phyloP scores from a whole-genome alignment of 2,113 vertebrate genomes.

The Upupa epops region DNA sequence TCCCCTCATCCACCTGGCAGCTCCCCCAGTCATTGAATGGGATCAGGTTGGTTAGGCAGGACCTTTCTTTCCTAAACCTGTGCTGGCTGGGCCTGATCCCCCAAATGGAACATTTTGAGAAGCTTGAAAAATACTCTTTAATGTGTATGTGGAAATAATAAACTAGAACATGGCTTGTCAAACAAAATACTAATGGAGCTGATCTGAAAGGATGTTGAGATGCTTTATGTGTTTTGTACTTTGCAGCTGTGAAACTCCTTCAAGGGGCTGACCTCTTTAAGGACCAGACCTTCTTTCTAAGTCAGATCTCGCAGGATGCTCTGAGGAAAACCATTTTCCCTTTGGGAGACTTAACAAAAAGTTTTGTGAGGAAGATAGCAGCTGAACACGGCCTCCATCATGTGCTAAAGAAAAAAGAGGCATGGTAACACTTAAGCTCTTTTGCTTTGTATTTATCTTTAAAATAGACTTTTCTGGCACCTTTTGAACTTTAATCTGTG shows the following conservation, averaged over 20 bases:
- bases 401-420: slow-evolving; percentile 94
- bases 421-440: slow-evolving; percentile 69
- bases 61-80: too few species aligned
- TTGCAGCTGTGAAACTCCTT: slow-evolving; percentile 85
- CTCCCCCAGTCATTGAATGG: too few species aligned
- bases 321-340: slow-evolving; percentile 90
- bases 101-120: background rate
- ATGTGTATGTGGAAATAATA: background rate
- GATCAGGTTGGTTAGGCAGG: too few species aligned
- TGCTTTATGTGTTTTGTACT: slow-evolving; percentile 3
- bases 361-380: slow-evolving; percentile 91
- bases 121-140: background rate
- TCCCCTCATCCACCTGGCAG: too few species aligned
- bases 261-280: slow-evolving; percentile 88
- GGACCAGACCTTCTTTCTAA: slow-evolving; percentile 98
- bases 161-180: background rate
- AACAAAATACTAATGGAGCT: background rate
- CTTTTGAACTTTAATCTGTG: background rate
- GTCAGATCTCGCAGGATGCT: slow-evolving; percentile 92
- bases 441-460: slow-evolving; percentile 2
- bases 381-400: slow-evolving; percentile 88
- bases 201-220: background rate
- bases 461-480: background rate
- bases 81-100: too few species aligned
- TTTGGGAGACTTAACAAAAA: slow-evolving; percentile 92